phyloP scores from a whole-genome alignment of 2,888 invertebrate species.

The Gerris lacustris region DNA sequence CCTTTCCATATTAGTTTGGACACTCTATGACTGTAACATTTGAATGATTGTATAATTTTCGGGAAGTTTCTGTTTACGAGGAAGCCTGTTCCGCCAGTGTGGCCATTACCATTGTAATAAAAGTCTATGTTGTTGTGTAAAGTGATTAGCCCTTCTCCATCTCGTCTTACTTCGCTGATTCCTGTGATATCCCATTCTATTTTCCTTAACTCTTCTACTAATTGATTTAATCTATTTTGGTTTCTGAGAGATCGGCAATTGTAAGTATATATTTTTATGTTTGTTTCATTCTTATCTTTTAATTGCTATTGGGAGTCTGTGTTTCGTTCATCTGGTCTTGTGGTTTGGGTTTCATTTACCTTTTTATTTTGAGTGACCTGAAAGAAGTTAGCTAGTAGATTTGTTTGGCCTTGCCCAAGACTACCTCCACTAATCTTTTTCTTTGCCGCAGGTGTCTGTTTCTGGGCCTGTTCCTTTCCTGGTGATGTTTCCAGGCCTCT shows the following conservation, averaged over 20 bases:
- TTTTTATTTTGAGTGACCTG: not conserved
- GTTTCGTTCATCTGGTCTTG: not conserved
- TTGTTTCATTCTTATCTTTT: not conserved
- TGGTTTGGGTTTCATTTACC: not conserved
- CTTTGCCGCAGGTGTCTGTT: not conserved
- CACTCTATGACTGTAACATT: constrained; percentile 7
- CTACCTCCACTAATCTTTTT: not conserved
- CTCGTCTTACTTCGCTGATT: constrained; percentile 9
- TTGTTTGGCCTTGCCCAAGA: not conserved
- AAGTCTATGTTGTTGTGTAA: not conserved
- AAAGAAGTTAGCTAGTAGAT: not conserved
- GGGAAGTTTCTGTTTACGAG: not conserved
- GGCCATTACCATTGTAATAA: constrained; percentile 12
- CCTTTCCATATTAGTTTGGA: not conserved
- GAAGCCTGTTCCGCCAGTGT: constrained; percentile 11
- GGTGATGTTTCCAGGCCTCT: not conserved
- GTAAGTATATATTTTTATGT: not conserved
- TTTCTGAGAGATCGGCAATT: not conserved
- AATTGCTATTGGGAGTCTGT: not conserved
- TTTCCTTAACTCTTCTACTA: not conserved
- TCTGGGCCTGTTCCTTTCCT: not conserved
- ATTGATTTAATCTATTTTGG: not conserved
- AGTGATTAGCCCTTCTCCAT: constrained; percentile 10
- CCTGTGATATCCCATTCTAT: not conserved
- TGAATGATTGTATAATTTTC: not conserved